These are phyloP conservation scores for Tapirus indicus DNA, from an alignment of 2,797 vertebrate species.

Conservation along the genomic window DNA sequence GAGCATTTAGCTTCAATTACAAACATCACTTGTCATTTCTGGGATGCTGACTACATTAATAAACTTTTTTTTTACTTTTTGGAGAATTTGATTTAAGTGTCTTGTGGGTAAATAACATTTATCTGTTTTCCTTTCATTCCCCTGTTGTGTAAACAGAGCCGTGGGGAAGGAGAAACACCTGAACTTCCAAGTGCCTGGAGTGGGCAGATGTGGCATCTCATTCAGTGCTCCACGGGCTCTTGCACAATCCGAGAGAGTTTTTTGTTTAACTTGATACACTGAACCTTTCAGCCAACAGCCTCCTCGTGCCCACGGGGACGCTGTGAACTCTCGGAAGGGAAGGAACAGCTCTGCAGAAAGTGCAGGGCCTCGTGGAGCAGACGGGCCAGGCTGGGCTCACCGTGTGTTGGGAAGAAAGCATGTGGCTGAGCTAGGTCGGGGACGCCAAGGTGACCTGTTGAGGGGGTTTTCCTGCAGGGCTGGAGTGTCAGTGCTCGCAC, in stretches of 20 bases:
- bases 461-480: background rate
- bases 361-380: constrained; percentile 57
- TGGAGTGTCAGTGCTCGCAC: background rate
- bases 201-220: constrained; percentile 76
- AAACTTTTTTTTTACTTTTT: constrained; percentile 68
- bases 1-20: constrained; percentile 78
- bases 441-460: background rate
- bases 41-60: constrained; percentile 84
- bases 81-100: constrained; percentile 75
- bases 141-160: background rate
- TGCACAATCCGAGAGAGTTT: constrained; percentile 77
- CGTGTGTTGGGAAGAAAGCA: background rate
- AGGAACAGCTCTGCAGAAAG: constrained; percentile 69
- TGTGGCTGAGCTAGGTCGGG: too few species aligned
- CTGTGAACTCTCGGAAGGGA: constrained; percentile 75
- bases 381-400: background rate
- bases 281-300: constrained; percentile 60
- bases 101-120: constrained; percentile 55
- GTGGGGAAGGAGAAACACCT: constrained; percentile 79
- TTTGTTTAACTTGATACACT: constrained; percentile 74
- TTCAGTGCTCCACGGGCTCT: constrained; percentile 74
- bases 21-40: constrained; percentile 81
- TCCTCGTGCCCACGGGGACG: constrained; percentile 69
- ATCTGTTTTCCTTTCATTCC: background rate
- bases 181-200: constrained; percentile 80